A percentile compares a stretch with the other conserved stretches of the same genome.
Evolutionary conservation across 2,797 vertebrate genomes (phyloP).

Genomic region (Premnoplex brunnescens): DNA sequence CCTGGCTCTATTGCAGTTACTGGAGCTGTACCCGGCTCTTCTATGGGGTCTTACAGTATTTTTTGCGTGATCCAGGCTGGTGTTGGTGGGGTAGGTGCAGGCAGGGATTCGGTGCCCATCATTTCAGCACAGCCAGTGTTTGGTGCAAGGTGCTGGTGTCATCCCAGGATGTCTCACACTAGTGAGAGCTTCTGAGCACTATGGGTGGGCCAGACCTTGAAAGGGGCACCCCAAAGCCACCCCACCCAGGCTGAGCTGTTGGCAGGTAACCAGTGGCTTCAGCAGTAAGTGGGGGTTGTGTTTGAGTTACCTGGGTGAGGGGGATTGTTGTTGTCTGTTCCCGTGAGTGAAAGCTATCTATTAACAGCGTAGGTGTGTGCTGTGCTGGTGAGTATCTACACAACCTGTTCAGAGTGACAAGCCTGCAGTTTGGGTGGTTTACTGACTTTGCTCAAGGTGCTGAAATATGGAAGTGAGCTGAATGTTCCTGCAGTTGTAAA

Average conservation of each 20-base stretch:
- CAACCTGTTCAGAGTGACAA: neutral
- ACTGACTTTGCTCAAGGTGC: neutral
- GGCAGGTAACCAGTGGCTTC: rapidly evolving
- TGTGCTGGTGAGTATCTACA: neutral
- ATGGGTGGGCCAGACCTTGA: neutral
- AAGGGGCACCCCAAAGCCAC: neutral
- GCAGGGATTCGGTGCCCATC: neutral
- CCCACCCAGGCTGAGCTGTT: neutral
- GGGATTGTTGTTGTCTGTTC: neutral
- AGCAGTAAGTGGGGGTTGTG: rapidly evolving
- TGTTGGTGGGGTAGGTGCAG: neutral
- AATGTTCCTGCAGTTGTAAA: neutral
- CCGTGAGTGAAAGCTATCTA: neutral
- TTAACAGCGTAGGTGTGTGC: neutral
- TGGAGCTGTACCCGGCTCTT: neutral
- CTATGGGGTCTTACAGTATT: rapidly evolving
- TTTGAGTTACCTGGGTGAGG: neutral
- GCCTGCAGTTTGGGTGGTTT: neutral
- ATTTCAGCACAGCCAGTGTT: rapidly evolving
- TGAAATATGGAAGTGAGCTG: neutral
- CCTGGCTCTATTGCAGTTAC: neutral
- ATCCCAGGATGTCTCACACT: rapidly evolving
- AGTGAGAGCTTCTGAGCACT: neutral
- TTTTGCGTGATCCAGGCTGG: neutral
- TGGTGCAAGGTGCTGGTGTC: neutral